Evolutionary conservation across 1,140 invertebrate genomes (phyloP), one percentile per base, ranked within the genome.

Genomic region (Mactra quadrangularis): DNA sequence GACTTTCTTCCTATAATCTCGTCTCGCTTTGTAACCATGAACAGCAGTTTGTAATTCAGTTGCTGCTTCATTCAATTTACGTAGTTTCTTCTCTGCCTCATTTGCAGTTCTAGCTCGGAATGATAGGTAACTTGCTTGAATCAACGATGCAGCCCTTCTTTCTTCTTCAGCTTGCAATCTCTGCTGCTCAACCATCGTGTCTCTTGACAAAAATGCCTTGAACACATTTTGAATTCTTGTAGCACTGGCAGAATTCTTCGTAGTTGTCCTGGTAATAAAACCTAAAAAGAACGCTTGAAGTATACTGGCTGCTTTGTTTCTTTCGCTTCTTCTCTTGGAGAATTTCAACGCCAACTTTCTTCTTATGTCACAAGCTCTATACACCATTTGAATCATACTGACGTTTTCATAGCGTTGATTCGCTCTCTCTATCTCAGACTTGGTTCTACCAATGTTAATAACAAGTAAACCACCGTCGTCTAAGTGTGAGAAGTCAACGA

Each of bases 351-450:
- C 45, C 11, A 82, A 45, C 13, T 72, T 53, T 41, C 68, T 60
- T 33, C 66, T n/a, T 9, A 82, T 27, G 13, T 82, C 59, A 62
- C 57, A 71, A n/a, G 68, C 78, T 82, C 78, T 72, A 45, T 60
- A 82, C 15, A 62, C 41, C 41, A 57, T 60, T 33, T 82, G 78
- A 17, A 82, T 47, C 68, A 62, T 72, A 31, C 50, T 62, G 25
- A 25, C 52, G 25, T 62, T 62, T 11, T 62, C 41, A 52, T 82
- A 41, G 13, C 7, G 31, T 62, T 59, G 41, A 35, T 82, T 53
- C 35, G 70, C 66, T 52, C 78, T 82, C 45, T 82, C 68, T n/a
- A 72, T 82, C 38, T 72, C 78, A 11, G 78, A 82, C 53, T 72
- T 72, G 7, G 47, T 66, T 31, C 76, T 79, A 22, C 76, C 76